phyloP scores from a whole-genome alignment of 1,140 invertebrate species.

The Limonius californicus region DNA sequence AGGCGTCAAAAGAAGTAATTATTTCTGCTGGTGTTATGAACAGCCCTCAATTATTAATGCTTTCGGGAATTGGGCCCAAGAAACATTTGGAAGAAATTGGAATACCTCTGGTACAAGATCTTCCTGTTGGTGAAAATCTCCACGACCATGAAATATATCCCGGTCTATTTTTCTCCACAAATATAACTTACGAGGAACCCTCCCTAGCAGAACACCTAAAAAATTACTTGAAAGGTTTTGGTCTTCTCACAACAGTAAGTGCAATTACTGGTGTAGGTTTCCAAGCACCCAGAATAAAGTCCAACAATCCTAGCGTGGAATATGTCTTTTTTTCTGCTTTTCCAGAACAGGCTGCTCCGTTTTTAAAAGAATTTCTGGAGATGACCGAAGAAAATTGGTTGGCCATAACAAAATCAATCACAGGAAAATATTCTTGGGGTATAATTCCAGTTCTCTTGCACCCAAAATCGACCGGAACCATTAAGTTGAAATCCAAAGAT shows the following conservation, averaged over 20 bases:
- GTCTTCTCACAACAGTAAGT: background rate
- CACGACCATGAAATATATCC: slow-evolving; percentile 58
- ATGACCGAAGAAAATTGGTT: too few species aligned
- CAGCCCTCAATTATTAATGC: slow-evolving; percentile 68
- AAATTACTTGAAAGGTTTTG: background rate
- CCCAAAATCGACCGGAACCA: slow-evolving; percentile 68
- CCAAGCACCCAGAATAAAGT: too few species aligned
- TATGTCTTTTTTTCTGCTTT: too few species aligned
- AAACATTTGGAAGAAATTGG: slow-evolving; percentile 58
- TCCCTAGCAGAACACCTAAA: background rate
- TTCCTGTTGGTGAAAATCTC: slow-evolving; percentile 67
- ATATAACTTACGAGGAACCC: background rate
- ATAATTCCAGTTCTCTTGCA: slow-evolving; percentile 52
- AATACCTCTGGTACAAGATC: slow-evolving; percentile 59
- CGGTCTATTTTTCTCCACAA: slow-evolving; percentile 55
- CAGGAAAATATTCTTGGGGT: too few species aligned
- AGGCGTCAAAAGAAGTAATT: slow-evolving; percentile 69
- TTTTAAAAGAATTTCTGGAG: too few species aligned
- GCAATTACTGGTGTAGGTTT: too few species aligned
- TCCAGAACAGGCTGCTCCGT: too few species aligned
- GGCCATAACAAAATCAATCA: too few species aligned
- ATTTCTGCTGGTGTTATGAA: slow-evolving; percentile 68
- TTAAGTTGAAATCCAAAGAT: slow-evolving; percentile 62
- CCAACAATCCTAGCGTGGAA: too few species aligned
- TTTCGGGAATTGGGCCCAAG: slow-evolving; percentile 70